These are phyloP conservation scores for Coryphaenoides rupestris DNA, from an alignment of 2,113 vertebrate genomes.

Conservation along the genomic window DNA sequence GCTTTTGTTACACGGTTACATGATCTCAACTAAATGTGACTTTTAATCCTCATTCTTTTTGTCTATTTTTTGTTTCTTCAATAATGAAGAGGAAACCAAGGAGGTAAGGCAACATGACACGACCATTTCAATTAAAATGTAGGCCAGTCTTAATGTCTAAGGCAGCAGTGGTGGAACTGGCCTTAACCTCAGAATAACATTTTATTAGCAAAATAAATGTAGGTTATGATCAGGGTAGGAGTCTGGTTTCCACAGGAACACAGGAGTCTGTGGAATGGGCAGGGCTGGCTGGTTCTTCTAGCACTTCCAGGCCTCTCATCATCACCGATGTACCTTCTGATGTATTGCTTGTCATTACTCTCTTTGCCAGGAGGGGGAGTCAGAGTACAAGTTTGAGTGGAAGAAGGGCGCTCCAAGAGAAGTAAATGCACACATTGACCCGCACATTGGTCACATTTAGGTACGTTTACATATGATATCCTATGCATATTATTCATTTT, in stretches of 20 bases:
- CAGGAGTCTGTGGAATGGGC: too few species aligned
- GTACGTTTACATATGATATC: not conserved
- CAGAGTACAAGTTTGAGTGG: constrained; percentile 98
- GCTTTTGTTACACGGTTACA: too few species aligned
- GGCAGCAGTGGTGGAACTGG: not conserved
- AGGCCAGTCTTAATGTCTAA: not conserved
- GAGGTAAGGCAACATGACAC: constrained; percentile 78
- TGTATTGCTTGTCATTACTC: not conserved
- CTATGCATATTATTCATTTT: not conserved
- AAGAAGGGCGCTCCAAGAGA: constrained; percentile 95
- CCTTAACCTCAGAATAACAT: not conserved
- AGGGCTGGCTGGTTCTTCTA: too few species aligned
- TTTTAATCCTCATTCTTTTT: not conserved
- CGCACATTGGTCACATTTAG: not conserved
- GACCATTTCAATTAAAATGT: not conserved
- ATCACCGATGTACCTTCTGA: not conserved
- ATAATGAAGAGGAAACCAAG: constrained; percentile 85
- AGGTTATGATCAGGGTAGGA: too few species aligned
- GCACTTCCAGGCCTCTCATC: too few species aligned
- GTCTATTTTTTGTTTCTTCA: constrained; percentile 15
- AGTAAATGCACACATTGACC: constrained; percentile 78
- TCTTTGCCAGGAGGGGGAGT: constrained; percentile 84
- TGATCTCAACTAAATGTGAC: too few species aligned
- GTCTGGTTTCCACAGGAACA: too few species aligned
- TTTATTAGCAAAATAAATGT: too few species aligned